Conservation (phyloP, 2,888 invertebrate genomes). For the Tricholauxania praeusta region DNA sequence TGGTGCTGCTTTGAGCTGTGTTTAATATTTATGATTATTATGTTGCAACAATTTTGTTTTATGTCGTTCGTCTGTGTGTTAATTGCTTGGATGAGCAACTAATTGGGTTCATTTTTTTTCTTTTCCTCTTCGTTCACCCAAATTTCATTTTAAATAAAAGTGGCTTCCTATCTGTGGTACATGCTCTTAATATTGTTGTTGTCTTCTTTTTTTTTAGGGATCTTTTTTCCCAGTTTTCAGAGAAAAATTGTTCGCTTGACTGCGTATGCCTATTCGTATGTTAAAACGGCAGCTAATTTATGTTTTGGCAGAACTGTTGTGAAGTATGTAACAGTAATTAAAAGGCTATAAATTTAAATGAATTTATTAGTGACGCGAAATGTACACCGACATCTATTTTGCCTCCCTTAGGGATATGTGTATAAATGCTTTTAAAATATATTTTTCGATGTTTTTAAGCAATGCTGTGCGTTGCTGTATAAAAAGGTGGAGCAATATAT, state of each 20-base stretch:
- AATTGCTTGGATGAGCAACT: constrained; percentile 62
- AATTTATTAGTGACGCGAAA: background rate
- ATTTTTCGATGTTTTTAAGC: no score
- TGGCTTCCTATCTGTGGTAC: no score
- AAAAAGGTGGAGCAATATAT: no score
- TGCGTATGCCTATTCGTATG: constrained; percentile 7
- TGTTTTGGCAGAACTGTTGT: constrained; percentile 66
- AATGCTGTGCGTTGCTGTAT: no score
- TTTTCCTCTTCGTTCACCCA: no score
- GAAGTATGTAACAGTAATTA: constrained; percentile 66
- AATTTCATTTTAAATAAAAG: no score
- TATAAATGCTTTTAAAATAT: no score
- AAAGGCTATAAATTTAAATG: constrained; percentile 58
- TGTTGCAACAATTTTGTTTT: constrained; percentile 57
- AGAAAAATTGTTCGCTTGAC: constrained; percentile 2
- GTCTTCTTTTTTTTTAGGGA: no score
- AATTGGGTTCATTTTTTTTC: constrained; percentile 44
- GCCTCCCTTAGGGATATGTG: no score
- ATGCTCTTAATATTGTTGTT: no score
- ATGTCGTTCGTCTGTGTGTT: constrained; percentile 52
- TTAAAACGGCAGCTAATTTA: constrained; percentile 65
- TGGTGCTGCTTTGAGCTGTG: background rate
- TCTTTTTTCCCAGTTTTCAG: no score
- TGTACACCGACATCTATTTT: background rate
- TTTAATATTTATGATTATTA: constrained; percentile 64